These are phyloP conservation scores for Pseudochirops cupreus DNA, from an alignment of 2,797 vertebrate genomes.

Conservation along the genomic window DNA sequence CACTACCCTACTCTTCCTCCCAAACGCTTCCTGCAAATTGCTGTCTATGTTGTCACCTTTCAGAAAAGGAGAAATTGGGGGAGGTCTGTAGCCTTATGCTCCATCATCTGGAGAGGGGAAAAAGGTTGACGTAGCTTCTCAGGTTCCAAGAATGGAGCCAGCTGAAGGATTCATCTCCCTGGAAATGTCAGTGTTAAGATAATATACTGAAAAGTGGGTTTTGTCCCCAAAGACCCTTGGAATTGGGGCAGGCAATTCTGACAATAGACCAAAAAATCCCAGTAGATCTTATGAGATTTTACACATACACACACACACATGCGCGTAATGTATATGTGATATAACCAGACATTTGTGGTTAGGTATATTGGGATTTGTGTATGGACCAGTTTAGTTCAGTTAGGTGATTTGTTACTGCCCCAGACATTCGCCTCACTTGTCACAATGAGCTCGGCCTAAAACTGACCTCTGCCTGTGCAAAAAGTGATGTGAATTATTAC, in stretches of 20 bases:
- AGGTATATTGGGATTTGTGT: not conserved
- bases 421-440: conserved; percentile 34
- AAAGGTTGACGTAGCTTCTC: conserved; percentile 23
- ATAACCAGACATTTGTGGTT: not conserved
- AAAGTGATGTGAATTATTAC: conserved; percentile 40
- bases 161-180: conserved; percentile 27
- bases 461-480: conserved; percentile 43
- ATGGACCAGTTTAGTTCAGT: conserved; percentile 11
- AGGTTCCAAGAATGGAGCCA: conserved; percentile 28
- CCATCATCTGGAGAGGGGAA: conserved; percentile 27
- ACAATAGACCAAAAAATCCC: conserved; percentile 41
- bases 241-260: not conserved
- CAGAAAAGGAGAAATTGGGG: conserved; percentile 20
- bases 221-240: conserved; percentile 1
- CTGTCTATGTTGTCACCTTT: not conserved
- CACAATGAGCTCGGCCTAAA: conserved; percentile 31
- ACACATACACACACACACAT: not conserved
- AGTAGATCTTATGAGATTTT: conserved; percentile 10
- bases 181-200: conserved; percentile 28
- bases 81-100: conserved; percentile 11
- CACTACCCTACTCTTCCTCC: not conserved
- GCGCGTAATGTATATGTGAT: not conserved
- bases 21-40: not conserved
- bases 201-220: conserved; percentile 24
- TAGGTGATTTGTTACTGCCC: conserved; percentile 34